These are phyloP conservation scores for Pogonomyrmex californicus DNA, from an alignment of 1,140 invertebrate genomes.

Conservation along the genomic window DNA sequence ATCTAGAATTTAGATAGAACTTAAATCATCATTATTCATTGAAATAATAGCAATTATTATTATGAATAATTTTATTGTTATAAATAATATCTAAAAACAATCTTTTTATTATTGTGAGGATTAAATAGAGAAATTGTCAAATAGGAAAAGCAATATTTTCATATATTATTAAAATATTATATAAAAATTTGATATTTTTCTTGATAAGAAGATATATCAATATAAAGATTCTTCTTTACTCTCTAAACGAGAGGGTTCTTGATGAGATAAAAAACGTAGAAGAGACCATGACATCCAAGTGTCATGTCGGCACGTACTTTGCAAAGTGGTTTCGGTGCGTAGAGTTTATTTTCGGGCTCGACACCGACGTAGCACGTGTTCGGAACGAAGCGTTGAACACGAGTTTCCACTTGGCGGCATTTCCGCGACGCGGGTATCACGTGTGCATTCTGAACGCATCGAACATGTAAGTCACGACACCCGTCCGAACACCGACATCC, in stretches of 20 bases:
- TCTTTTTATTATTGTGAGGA: neutral
- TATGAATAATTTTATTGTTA: neutral
- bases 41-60: neutral
- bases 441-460: conserved; percentile 67
- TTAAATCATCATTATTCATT: too few species aligned
- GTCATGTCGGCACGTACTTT: conserved; percentile 66
- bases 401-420: conserved; percentile 80
- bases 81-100: neutral
- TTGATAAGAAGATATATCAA: neutral
- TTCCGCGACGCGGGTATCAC: conserved; percentile 73
- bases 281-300: conserved; percentile 43
- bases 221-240: neutral
- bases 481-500: neutral
- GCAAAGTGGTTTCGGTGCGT: conserved; percentile 71
- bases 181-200: neutral
- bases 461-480: conserved; percentile 10
- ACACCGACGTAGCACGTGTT: conserved; percentile 69
- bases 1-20: too few species aligned
- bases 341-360: conserved; percentile 74
- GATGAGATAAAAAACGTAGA: conserved; percentile 9
- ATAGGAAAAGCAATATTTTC: neutral
- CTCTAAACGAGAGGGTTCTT: neutral
- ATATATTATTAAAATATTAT: neutral
- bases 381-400: conserved; percentile 73
- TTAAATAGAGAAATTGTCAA: neutral